A percentile compares a stretch with the other conserved stretches of the same genome.
phyloP scores from a whole-genome alignment of 2,888 invertebrate species.

The Cephus pygmeus region DNA sequence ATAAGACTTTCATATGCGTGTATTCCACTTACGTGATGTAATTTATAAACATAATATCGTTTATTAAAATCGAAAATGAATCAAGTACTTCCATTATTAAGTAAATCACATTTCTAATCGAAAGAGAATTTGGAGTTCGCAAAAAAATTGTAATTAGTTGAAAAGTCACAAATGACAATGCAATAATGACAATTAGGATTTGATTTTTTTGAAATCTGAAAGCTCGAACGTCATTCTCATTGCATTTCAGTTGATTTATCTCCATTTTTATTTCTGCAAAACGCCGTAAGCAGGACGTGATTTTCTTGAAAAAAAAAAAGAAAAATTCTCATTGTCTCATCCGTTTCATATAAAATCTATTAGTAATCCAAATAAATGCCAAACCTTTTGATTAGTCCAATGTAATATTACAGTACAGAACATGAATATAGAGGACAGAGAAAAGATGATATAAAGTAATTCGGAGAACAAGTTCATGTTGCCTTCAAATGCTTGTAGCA shows the following conservation, averaged over 20 bases:
- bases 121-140: fast-evolving
- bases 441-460: neutral
- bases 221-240: neutral
- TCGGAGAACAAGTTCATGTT: neutral
- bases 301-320: neutral
- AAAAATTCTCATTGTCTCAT: neutral
- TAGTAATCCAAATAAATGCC: neutral
- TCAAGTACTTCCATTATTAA: fast-evolving
- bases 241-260: neutral
- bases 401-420: neutral
- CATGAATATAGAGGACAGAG: neutral
- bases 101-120: neutral
- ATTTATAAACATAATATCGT: constrained; percentile 13
- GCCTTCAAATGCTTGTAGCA: neutral
- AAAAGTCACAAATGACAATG: neutral
- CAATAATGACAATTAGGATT: neutral
- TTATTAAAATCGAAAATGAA: neutral
- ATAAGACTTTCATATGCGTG: neutral
- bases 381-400: neutral
- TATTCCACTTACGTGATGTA: constrained; percentile 14
- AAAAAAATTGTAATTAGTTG: neutral
- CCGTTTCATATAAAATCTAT: neutral
- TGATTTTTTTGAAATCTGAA: neutral
- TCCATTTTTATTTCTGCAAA: neutral
- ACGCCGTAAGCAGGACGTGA: neutral